Base-by-base conservation (phyloP, 2,113 vertebrate genomes). In the Podiceps cristatus region DNA sequence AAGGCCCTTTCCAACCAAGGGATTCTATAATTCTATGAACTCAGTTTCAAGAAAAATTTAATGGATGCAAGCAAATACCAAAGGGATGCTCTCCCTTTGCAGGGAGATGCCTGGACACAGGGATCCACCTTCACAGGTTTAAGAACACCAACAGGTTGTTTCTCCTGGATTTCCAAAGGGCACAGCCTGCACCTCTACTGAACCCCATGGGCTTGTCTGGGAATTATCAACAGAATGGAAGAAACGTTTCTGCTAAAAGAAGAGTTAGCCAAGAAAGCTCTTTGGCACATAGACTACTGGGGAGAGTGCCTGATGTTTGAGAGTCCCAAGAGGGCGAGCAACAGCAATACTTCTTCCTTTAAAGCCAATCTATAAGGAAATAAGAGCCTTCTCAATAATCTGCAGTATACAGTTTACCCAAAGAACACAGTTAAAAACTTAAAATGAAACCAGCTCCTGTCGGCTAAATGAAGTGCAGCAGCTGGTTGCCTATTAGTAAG, bases 221-320 rank as follows among this genome's bases (percentile, higher is more conserved):
- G 69, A 94, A 87, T 87, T 76, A 68, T 10, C 71, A 69, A 50
- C 47, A 56, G 69, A 88, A 42, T 29, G 71, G 72, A 91, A 78
- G 49, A 89, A 64, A 28, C 4, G 64, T 44, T 78, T 75, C 68
- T 81, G 56, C 56, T 27, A 20, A 87, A 84, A 49, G 87, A 68
- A 27, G 47, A 79, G 77, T 40, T 49, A 63, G 96, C 96, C 96
- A 97, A 95, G 95, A 97, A 97, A 96, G 96, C 96, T 97, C 95
- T 97, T 96, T 96, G 87, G 96, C 96, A 76, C 35, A n/a, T 1
- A 14, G 77, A 72, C 4, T 42, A 3, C 35, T 16, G 68, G 64
- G 31, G 93, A 88, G 80, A 96, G 81, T n/a, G 93, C 53, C 58
- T 94, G 90, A 88, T 63, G 86, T 44, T 50, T 31, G 33, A 82